These are phyloP conservation scores for Mionectes olivaceus DNA, from an alignment of 2,797 vertebrate genomes.

Conservation along the genomic window DNA sequence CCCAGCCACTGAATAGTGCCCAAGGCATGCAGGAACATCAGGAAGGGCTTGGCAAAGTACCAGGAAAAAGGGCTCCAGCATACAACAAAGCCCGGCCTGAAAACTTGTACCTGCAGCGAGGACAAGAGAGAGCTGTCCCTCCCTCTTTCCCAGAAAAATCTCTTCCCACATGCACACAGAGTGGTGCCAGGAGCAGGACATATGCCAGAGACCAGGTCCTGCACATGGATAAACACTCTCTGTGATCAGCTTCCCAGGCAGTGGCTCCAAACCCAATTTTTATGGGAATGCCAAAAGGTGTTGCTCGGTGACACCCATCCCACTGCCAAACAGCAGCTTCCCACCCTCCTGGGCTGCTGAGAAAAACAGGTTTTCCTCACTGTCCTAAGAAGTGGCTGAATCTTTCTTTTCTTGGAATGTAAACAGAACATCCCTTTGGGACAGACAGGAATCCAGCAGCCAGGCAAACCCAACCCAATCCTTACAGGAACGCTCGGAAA, in stretches of 20 bases:
- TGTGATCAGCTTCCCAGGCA: neutral
- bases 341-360: neutral
- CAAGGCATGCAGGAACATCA: rapidly evolving
- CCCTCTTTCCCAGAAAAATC: neutral
- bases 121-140: neutral
- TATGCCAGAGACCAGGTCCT: neutral
- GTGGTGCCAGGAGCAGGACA: neutral
- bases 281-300: neutral
- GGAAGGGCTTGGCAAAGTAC: neutral
- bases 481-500: neutral
- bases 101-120: neutral
- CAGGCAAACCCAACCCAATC: neutral
- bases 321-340: neutral
- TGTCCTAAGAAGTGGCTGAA: neutral
- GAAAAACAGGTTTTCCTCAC: neutral
- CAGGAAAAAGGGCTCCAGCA: neutral
- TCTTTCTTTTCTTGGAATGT: neutral
- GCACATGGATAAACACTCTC: neutral
- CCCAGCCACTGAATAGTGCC: neutral
- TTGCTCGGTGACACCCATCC: neutral
- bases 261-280: neutral
- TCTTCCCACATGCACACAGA: rapidly evolving
- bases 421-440: neutral
- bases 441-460: neutral
- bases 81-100: neutral